Evolutionary conservation across 2,113 vertebrate genomes (phyloP).

Genomic region (Emydocephalus ijimae): DNA sequence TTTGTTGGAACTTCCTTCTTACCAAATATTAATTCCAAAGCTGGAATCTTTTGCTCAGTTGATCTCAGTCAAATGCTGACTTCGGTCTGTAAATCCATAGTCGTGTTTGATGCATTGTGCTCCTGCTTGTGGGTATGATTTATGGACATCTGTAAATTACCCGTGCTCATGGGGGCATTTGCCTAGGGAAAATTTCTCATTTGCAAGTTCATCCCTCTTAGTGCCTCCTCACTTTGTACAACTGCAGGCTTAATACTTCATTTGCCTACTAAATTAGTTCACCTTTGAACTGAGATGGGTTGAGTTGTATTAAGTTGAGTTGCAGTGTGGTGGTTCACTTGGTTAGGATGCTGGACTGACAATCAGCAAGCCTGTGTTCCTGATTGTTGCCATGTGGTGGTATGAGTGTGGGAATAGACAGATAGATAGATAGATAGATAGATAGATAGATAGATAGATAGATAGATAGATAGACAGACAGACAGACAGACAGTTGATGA

Average conservation of each 20-base stretch:
- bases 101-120: not conserved
- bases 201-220: not conserved
- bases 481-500: not conserved
- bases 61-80: too few relatives aligned
- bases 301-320: not conserved
- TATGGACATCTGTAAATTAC: not conserved
- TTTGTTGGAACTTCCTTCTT: not conserved
- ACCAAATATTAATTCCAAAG: not conserved
- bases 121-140: not conserved
- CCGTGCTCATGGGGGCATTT: not conserved
- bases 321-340: not conserved
- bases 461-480: not conserved
- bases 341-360: not conserved
- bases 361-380: not conserved
- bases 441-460: too few relatives aligned
- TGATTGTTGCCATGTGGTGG: not conserved
- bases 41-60: not conserved
- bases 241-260: not conserved
- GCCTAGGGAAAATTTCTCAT: not conserved
- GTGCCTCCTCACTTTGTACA: not conserved
- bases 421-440: too few relatives aligned
- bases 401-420: too few relatives aligned
- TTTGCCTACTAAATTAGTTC: not conserved
- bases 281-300: not conserved
- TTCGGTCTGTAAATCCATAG: not conserved